Evolutionary conservation across 1,140 invertebrate species (phyloP).

Genomic region (Lethocerus indicus): DNA sequence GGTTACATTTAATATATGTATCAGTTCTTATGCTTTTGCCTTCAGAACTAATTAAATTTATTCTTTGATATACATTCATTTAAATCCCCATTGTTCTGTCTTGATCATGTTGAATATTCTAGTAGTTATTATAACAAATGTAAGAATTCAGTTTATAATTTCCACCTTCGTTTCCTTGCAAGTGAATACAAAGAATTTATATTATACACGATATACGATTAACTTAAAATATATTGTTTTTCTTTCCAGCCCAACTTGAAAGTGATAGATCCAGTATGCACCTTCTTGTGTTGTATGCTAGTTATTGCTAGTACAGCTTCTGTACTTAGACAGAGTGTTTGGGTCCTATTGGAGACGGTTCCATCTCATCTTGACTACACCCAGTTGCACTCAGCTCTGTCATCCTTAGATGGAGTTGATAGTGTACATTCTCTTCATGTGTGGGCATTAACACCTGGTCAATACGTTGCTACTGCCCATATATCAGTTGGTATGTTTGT

Average conservation of each 20-base stretch:
- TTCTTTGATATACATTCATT: no score
- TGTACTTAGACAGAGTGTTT: constrained; percentile 55
- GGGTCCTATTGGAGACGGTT: constrained; percentile 63
- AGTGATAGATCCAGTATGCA: constrained; percentile 77
- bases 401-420: constrained; percentile 42
- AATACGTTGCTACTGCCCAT: constrained; percentile 52
- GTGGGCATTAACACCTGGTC: constrained; percentile 62
- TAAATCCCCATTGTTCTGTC: no score
- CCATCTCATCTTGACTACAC: constrained; percentile 38
- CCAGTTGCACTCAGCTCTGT: constrained; percentile 32
- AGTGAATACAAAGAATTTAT: no score
- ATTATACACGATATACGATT: no score
- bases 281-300: constrained; percentile 69
- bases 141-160: no score
- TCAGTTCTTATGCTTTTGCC: no score
- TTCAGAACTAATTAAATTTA: no score
- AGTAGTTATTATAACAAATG: no score
- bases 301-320: constrained; percentile 63
- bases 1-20: no score
- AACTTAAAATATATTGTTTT: no score
- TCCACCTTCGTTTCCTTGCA: no score
- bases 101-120: no score
- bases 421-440: constrained; percentile 63
- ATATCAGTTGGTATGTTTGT: constrained; percentile 51
- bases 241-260: constrained; percentile 46